Percentiles rank a stretch among this genome's conserved stretches.
Conservation (phyloP, 2,797 vertebrate species). For the Cyprinella venusta region DNA sequence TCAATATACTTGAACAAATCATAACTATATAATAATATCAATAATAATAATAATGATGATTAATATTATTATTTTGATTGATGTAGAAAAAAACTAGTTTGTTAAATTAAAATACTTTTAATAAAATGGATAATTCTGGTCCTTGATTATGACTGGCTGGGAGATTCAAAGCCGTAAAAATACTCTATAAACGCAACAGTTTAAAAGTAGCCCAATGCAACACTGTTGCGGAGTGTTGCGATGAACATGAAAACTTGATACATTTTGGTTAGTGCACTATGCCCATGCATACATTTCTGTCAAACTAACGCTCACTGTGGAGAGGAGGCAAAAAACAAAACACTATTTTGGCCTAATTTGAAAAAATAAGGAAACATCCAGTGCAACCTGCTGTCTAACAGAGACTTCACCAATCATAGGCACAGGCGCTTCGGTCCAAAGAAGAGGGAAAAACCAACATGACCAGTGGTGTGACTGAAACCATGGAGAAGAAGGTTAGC, state of each 20-base stretch:
- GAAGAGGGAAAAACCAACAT: slow-evolving; percentile 79
- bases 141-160: neutral
- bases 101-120: neutral
- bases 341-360: neutral
- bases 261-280: neutral
- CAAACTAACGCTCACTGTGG: neutral
- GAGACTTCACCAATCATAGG: slow-evolving; percentile 74
- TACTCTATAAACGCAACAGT: neutral
- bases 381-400: too few species aligned
- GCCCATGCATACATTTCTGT: neutral
- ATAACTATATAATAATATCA: too few species aligned
- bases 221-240: neutral
- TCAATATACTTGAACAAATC: neutral
- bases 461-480: slow-evolving; percentile 84
- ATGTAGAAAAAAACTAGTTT: too few species aligned
- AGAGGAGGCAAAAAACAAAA: too few species aligned
- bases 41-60: too few species aligned
- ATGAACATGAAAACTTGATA: neutral
- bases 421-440: slow-evolving; percentile 71
- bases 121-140: neutral
- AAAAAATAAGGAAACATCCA: neutral
- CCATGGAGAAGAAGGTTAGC: slow-evolving; percentile 84
- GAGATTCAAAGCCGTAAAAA: neutral
- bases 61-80: too few species aligned
- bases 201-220: neutral